Conservation (phyloP, 2,113 vertebrate genomes). For the Ceuthmochares aereus region DNA sequence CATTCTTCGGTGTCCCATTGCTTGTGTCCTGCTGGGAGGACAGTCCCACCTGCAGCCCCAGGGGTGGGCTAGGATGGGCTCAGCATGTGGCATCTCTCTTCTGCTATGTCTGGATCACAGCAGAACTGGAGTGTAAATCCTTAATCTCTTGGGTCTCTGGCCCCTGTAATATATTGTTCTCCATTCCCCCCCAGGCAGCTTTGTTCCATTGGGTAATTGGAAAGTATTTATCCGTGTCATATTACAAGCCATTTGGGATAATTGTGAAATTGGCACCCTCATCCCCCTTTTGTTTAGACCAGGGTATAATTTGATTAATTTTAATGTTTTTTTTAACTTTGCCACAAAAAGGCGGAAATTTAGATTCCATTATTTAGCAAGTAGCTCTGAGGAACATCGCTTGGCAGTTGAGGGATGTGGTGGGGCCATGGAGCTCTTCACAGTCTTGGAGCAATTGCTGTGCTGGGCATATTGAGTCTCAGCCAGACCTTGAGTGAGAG, state of each 20-base stretch:
- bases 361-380: conserved; percentile 45
- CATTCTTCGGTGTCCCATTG: background rate
- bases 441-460: background rate
- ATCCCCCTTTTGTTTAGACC: conserved; percentile 55
- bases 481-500: background rate
- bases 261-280: conserved; percentile 57
- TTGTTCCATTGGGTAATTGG: conserved; percentile 61
- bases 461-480: rapidly evolving
- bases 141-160: conserved; percentile 16
- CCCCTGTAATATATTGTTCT: conserved; percentile 39
- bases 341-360: conserved; percentile 60
- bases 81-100: background rate
- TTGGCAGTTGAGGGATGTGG: background rate
- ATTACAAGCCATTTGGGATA: conserved; percentile 57
- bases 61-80: background rate
- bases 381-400: conserved; percentile 47
- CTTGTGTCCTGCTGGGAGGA: background rate
- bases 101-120: background rate
- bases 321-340: conserved; percentile 26
- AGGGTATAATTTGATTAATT: conserved; percentile 63
- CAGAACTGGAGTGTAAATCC: conserved; percentile 23
- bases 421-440: background rate
- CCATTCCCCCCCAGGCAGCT: conserved; percentile 33
- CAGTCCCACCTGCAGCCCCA: background rate
- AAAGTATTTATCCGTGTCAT: conserved; percentile 67